These are phyloP conservation scores for Sphaerophoria taeniata DNA, from an alignment of 2,888 invertebrate species.

Conservation along the genomic window DNA sequence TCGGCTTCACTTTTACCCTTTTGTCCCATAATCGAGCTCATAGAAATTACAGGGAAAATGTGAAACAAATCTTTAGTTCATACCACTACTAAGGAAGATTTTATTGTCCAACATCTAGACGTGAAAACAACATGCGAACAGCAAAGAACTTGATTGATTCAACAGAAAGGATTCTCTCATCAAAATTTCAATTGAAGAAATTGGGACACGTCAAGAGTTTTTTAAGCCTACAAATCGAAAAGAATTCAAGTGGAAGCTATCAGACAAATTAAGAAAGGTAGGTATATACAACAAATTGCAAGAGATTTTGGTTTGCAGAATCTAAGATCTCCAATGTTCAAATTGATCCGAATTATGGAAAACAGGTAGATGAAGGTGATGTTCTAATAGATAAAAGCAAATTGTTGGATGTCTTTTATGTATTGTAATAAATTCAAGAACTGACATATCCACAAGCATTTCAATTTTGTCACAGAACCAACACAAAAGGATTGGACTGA, in stretches of 20 bases:
- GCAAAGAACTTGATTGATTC: background rate
- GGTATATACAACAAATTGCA: background rate
- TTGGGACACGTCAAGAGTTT: background rate
- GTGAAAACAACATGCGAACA: background rate
- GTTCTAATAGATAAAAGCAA: conserved; percentile 5
- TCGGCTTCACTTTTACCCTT: conserved; percentile 60
- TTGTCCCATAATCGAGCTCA: conserved; percentile 24
- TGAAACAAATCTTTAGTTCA: conserved; percentile 4
- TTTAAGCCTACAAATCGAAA: no score
- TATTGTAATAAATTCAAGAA: background rate
- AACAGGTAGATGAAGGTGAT: background rate
- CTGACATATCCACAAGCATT: conserved; percentile 1
- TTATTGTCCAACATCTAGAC: background rate
- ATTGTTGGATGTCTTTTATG: conserved; percentile 3
- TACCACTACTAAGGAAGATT: background rate
- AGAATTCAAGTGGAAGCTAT: background rate
- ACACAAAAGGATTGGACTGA: background rate
- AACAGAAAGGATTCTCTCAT: background rate
- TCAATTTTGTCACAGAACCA: background rate
- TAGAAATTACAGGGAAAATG: conserved; percentile 1
- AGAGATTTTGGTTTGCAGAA: conserved; percentile 5
- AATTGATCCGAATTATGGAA: background rate
- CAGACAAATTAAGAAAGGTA: background rate
- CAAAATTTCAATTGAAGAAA: background rate
- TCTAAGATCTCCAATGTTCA: background rate